Evolutionary conservation across 2,797 vertebrate genomes (phyloP).

Genomic region (Platyrinchus mystaceus): DNA sequence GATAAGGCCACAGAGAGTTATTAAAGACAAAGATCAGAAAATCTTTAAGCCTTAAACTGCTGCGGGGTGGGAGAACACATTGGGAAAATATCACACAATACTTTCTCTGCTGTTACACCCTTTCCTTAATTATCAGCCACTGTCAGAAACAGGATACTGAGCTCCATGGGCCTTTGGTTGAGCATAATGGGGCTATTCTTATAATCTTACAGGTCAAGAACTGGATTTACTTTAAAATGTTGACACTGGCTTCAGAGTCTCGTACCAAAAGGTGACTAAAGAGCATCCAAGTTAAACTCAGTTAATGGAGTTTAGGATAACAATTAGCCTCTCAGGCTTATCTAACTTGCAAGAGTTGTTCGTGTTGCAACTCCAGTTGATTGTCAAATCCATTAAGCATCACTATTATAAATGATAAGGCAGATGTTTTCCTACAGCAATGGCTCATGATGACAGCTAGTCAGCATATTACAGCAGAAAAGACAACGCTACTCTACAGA

Average conservation of each 20-base stretch:
- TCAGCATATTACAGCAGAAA: background rate
- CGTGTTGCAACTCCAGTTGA: background rate
- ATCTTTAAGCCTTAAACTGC: background rate
- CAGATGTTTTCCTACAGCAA: background rate
- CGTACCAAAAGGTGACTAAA: conserved; percentile 4
- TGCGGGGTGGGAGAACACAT: background rate
- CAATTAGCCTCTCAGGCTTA: background rate
- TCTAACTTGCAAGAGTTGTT: background rate
- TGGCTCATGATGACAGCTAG: background rate
- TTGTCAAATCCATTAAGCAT: background rate
- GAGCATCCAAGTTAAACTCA: conserved; percentile 37
- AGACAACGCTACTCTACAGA: background rate
- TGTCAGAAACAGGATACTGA: conserved; percentile 58
- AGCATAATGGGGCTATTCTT: conserved; percentile 37
- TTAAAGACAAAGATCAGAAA: background rate
- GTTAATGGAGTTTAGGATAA: background rate
- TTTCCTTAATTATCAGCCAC: conserved; percentile 39
- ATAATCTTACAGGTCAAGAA: background rate
- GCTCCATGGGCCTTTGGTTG: background rate
- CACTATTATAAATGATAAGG: background rate
- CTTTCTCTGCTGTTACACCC: conserved; percentile 15
- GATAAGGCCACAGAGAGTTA: background rate
- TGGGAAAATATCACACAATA: conserved; percentile 43
- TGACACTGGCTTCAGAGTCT: conserved; percentile 42
- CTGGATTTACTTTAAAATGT: conserved; percentile 1